Base-by-base conservation (phyloP, 1,140 invertebrate genomes). In the Dermatophagoides farinae region DNA sequence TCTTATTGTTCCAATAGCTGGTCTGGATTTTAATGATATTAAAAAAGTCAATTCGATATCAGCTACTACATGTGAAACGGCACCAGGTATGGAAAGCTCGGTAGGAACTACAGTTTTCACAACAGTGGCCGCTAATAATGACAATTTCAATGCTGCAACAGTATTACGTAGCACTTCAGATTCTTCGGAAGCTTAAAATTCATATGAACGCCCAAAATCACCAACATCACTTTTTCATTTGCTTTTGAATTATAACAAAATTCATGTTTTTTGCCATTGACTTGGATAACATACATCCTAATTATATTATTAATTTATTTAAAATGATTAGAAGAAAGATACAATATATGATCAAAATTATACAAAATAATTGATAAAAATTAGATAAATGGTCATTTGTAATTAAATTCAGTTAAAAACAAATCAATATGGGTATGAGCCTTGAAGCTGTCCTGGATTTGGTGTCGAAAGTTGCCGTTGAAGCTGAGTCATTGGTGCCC, bases 1-100 rank as follows among this genome's bases (percentile, higher is more conserved):
- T 77, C 76, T 98, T 31, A 98, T 98, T 75, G 88, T 99, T 64
- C 95, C 95, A 49, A 97, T 97, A 71, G 76, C 88, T 70, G 84
- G 81, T 41, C 49, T 62, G 39, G 66, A 67, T 50, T 50, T 59
- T 43, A 65, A 58, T 47, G 51, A 59, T n/a, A 66, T 53, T 40
- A 23, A 43, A 44, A 37, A 16, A 52, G 12, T 31, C 22, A 25
- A 44, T 12, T 18, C 18, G n/a, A 25, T n/a, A 18, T 40, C 57
- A 44, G 22, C n/a, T 6, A 40, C 39, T 2, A 25, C 5, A 9
- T 22, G 51, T n/a, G 37, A n/a, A 16, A 12, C 39, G 44, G 9
- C 57, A 58, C 12, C 39, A 2, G 49, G 1, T 4, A 16, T 43
- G 41, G 47, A 50, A 12, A 50, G 4, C 18, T 5, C 47, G 11